A percentile compares a stretch with the other conserved stretches of the same genome.
These are phyloP conservation scores for Melanotaenia trifasciata DNA, from an alignment of 2,797 vertebrate genomes.

Conservation along the genomic window DNA sequence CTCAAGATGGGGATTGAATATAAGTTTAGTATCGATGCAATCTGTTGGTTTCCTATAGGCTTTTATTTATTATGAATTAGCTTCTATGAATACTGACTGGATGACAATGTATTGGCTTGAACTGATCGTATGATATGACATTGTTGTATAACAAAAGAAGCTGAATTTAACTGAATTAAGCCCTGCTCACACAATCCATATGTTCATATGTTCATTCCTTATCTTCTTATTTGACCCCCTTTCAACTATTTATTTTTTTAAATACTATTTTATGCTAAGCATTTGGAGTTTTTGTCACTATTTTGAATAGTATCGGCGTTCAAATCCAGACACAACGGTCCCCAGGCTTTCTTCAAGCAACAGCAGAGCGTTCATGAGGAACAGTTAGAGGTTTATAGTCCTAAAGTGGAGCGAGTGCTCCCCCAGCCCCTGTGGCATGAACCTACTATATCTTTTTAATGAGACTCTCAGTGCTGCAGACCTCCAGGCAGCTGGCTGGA, in stretches of 20 bases:
- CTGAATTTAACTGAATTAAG: background rate
- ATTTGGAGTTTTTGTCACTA: background rate
- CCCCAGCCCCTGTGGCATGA: constrained; percentile 59
- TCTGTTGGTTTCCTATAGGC: too few relatives aligned
- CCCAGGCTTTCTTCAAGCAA: constrained; percentile 58
- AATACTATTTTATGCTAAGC: background rate
- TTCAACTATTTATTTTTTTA: background rate
- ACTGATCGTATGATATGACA: too few relatives aligned
- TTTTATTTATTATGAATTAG: too few relatives aligned
- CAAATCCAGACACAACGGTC: constrained; percentile 50
- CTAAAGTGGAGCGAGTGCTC: constrained; percentile 64
- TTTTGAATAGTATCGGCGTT: constrained; percentile 25
- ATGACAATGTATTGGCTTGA: too few relatives aligned
- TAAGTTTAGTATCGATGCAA: too few relatives aligned
- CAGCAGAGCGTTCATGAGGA: constrained; percentile 37
- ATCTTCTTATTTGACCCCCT: background rate
- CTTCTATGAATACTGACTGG: too few relatives aligned
- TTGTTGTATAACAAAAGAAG: too few relatives aligned
- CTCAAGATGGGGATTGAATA: too few relatives aligned
- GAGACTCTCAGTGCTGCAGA: constrained; percentile 53
- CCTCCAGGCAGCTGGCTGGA: constrained; percentile 57
- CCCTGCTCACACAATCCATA: constrained; percentile 16
- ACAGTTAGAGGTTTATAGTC: constrained; percentile 66
- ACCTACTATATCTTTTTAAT: constrained; percentile 75
- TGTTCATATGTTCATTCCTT: constrained; percentile 30